Base-by-base conservation (phyloP, 2,888 invertebrate species). In the Pardosa pseudoannulata region DNA sequence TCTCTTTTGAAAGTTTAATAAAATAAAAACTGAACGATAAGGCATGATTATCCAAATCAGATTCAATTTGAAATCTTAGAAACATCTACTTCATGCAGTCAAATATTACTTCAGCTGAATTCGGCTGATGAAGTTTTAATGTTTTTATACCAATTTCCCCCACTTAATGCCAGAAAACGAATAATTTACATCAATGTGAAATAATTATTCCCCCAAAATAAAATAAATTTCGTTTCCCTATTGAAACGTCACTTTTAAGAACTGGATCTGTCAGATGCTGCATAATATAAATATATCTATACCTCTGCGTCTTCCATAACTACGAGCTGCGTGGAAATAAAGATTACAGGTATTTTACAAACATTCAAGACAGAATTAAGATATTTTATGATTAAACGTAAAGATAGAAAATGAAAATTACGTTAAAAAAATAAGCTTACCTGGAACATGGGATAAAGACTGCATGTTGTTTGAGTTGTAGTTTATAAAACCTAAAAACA, bases 271-370 rank as follows among this genome's bases (percentile, higher is more conserved):
- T 56, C 56, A 56, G 56, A 56, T 56, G 36, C 36, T 39, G 64
- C 73, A 82, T 31, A 71, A 76, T 71, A 83, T 72, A 79, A 73
- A 78, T 39, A 71, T 73, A 56, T 82, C n/a, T 39, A 71, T 89
- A 88, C 89, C 89, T 88, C 89, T 80, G 46, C 89, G 88, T 41
- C 89, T 85, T 79, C 89, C 89, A 78, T 89, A 89, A 83, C 88
- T 88, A 68, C 89, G 85, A 79, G 89, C 88, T 88, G 89, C 88
- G 70, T 89, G 89, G 71, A 88, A 89, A 78, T 83, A 83, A 78
- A 83, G 73, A 83, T 83, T 29, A 73, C 73, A 83, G 29, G 23
- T 2, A 73, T 72, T 78, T 78, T 19, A 73, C 67, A 39, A 72
- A 65, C 64, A 81, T 75, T 32, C 67, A 62, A 31, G 16, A 62